Conservation (phyloP, 2,113 vertebrate species). For the Panthera leo region DNA sequence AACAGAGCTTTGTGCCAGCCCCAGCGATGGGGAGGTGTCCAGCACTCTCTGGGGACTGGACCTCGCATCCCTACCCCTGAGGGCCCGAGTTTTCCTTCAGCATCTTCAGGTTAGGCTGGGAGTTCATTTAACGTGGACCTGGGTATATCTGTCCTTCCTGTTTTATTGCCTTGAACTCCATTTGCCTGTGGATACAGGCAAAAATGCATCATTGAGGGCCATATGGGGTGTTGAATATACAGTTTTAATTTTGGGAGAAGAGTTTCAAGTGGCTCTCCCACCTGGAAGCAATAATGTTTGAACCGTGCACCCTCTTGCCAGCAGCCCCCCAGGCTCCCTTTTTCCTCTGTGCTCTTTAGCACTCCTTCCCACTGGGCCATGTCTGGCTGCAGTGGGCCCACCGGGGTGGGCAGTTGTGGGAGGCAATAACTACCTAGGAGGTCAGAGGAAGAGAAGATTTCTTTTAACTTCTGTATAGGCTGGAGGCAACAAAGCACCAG, state of each 20-base stretch:
- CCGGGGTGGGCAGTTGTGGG: background rate
- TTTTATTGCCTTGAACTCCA: background rate
- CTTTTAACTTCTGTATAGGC: background rate
- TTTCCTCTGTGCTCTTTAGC: fast-evolving
- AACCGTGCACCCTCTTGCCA: fast-evolving
- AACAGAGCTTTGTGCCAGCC: slow-evolving; percentile 75
- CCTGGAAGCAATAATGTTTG: background rate
- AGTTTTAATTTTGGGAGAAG: background rate
- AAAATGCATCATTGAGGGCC: background rate
- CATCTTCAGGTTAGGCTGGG: background rate
- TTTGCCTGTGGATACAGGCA: fast-evolving
- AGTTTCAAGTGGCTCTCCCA: background rate
- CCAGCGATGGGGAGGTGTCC: background rate
- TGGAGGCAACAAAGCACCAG: background rate
- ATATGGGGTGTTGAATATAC: background rate
- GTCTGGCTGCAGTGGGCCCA: fast-evolving
- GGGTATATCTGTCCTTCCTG: background rate
- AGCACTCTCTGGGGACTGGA: background rate
- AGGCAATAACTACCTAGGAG: background rate
- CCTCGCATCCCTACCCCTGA: background rate
- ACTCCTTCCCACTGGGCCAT: fast-evolving
- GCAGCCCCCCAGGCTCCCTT: fast-evolving
- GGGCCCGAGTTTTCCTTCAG: background rate
- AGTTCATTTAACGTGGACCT: background rate
- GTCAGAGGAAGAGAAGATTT: background rate